Evolutionary conservation across 2,888 invertebrate genomes (phyloP).

Genomic region (Xiphydria camelus): DNA sequence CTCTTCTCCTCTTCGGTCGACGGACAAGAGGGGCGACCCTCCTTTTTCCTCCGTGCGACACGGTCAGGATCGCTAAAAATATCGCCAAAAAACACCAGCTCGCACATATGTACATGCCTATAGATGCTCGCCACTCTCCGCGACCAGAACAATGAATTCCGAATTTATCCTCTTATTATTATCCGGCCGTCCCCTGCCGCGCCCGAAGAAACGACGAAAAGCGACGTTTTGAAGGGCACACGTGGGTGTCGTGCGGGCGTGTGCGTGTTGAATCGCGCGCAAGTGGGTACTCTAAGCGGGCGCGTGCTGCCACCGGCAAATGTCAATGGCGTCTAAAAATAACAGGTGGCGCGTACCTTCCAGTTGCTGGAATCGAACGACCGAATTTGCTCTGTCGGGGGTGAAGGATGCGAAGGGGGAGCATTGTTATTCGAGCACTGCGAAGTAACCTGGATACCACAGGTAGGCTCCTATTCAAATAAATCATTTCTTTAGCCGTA

Average conservation of each 20-base stretch:
- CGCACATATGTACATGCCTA: not conserved
- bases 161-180: conserved; percentile 34
- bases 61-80: conserved; percentile 30
- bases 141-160: conserved; percentile 30
- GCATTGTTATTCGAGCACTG: no score
- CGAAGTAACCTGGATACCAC: no score
- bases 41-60: conserved; percentile 1
- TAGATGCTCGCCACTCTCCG: conserved; percentile 15
- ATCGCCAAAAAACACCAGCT: conserved; percentile 21
- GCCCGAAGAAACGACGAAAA: conserved; percentile 13
- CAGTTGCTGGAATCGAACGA: not conserved
- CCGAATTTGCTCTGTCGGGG: no score
- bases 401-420: no score
- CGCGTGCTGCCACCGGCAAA: conserved; percentile 32
- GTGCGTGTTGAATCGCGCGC: not conserved
- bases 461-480: no score
- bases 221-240: conserved; percentile 34
- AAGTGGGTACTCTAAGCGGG: not conserved
- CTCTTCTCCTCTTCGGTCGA: conserved; percentile 5
- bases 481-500: no score
- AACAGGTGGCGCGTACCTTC: conserved; percentile 12
- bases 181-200: no score
- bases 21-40: not conserved
- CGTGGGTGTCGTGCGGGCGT: conserved; percentile 28
- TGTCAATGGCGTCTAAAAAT: conserved; percentile 50